These are phyloP conservation scores for Silvanus unidentatus DNA, from an alignment of 2,888 invertebrate species.

Conservation along the genomic window DNA sequence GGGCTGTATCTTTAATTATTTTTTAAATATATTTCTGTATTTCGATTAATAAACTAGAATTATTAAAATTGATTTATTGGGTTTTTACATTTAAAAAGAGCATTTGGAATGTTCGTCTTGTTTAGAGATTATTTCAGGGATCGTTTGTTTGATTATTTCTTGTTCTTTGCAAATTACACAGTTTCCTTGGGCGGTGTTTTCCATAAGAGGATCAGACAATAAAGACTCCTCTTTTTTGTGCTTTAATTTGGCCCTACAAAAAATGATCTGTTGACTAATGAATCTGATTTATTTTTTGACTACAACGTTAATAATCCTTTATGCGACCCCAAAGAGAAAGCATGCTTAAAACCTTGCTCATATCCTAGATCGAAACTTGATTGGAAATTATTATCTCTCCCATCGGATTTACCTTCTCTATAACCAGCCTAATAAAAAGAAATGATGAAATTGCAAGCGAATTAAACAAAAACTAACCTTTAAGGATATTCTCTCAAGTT, in stretches of 20 bases:
- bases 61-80: slow-evolving; percentile 7
- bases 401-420: slow-evolving; percentile 61
- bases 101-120: slow-evolving; percentile 11
- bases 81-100: not conserved
- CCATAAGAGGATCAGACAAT: slow-evolving; percentile 12
- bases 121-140: slow-evolving; percentile 7
- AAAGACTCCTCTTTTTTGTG: no score
- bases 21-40: slow-evolving; percentile 9
- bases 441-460: no score
- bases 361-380: slow-evolving; percentile 65
- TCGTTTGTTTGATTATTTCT: slow-evolving; percentile 1
- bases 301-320: slow-evolving; percentile 41
- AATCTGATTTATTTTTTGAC: not conserved
- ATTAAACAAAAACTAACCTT: no score
- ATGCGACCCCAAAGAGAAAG: slow-evolving; percentile 52
- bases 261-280: not conserved
- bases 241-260: slow-evolving; percentile 16
- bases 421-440: slow-evolving; percentile 20
- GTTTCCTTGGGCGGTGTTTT: slow-evolving; percentile 14
- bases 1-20: slow-evolving; percentile 85
- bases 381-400: slow-evolving; percentile 60
- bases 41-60: slow-evolving; percentile 14
- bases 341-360: slow-evolving; percentile 57
- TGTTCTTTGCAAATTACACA: slow-evolving; percentile 18
- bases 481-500: no score